A percentile compares a stretch with the other conserved stretches of the same genome.
Conservation (phyloP, 2,113 vertebrate genomes). For the Benitochromis conjunctus region DNA sequence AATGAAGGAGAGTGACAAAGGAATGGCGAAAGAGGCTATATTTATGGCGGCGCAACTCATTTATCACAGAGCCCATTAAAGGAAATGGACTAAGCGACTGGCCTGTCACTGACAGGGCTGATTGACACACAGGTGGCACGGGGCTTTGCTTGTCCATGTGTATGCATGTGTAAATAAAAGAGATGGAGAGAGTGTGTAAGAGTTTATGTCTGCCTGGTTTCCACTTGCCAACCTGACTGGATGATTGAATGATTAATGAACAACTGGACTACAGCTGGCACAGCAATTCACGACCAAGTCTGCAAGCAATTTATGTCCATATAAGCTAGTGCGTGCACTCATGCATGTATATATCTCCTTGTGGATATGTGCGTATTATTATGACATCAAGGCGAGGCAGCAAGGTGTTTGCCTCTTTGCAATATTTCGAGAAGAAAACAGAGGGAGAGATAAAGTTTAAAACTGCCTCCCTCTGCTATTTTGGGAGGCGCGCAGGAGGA, state of each 20-base stretch:
- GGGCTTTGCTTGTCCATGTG: not conserved
- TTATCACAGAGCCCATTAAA: slow-evolving; percentile 58
- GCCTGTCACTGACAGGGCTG: slow-evolving; percentile 24
- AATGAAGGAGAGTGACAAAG: slow-evolving; percentile 35
- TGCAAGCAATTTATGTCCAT: not conserved
- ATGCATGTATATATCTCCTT: not conserved
- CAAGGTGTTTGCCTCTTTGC: not conserved
- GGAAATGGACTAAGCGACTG: slow-evolving; percentile 46
- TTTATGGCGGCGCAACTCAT: slow-evolving; percentile 40
- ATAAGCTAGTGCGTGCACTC: not conserved
- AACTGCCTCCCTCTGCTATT: slow-evolving; percentile 27
- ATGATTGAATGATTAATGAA: slow-evolving; percentile 44
- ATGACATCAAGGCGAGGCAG: not conserved
- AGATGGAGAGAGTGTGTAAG: not conserved
- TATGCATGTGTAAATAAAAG: not conserved
- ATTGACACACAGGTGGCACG: slow-evolving; percentile 19
- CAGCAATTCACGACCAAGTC: slow-evolving; percentile 1
- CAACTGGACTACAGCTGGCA: slow-evolving; percentile 27
- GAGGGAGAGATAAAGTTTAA: not conserved
- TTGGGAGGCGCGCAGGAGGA: not conserved
- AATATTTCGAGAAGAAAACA: not conserved
- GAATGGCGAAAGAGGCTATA: slow-evolving; percentile 23
- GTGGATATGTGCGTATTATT: not conserved
- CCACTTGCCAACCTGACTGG: not conserved
- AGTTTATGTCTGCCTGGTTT: not conserved